Conservation (phyloP, 1,140 invertebrate species). For the Trypoxylus dichotomus region DNA sequence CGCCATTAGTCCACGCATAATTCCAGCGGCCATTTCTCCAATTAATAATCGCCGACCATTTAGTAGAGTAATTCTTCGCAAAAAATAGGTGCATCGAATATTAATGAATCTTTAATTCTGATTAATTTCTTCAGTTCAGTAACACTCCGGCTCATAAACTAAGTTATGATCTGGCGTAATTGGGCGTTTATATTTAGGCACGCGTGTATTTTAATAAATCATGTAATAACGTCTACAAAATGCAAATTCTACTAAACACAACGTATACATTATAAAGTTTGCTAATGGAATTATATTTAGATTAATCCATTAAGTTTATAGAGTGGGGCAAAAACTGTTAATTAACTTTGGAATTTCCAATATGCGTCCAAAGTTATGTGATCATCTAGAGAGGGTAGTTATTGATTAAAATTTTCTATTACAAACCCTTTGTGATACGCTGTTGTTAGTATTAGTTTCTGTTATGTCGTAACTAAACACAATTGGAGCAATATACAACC, state of each 20-base stretch:
- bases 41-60: not conserved
- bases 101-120: conserved; percentile 10
- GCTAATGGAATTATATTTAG: not conserved
- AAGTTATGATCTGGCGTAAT: not conserved
- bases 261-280: not conserved
- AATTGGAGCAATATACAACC: not conserved
- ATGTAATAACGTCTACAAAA: not conserved
- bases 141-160: not conserved
- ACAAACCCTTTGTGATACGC: not conserved
- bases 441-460: not conserved
- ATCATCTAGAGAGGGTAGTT: not conserved
- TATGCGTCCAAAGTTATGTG: not conserved
- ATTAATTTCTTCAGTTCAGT: not conserved
- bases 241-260: not conserved
- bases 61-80: not conserved
- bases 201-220: not conserved
- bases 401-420: not conserved
- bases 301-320: conserved; percentile 3
- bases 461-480: not conserved
- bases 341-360: not conserved
- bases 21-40: not conserved
- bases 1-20: not conserved
- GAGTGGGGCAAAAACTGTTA: not conserved
- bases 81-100: not conserved
- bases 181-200: not conserved